Conservation (phyloP, 2,113 vertebrate genomes). For the Sorex araneus region DNA sequence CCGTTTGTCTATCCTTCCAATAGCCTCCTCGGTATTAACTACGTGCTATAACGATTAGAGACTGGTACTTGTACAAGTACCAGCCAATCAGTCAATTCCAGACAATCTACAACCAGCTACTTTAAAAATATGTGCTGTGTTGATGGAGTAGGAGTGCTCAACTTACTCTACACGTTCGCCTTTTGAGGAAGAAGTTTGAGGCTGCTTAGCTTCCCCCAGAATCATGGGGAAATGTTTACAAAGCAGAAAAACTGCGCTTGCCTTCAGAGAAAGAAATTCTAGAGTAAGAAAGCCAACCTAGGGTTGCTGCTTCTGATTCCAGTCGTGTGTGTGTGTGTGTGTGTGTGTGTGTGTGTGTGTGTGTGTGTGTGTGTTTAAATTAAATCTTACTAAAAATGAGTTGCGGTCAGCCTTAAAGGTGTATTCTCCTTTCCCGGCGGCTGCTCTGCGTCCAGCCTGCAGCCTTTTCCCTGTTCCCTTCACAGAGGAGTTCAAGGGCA, state of each 20-base stretch:
- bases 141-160: too few species aligned
- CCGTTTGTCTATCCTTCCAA: conserved; percentile 19
- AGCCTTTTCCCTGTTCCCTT: conserved; percentile 74
- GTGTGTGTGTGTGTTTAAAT: too few species aligned
- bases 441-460: conserved; percentile 72
- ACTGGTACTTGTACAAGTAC: too few species aligned
- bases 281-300: background rate
- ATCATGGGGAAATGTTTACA: conserved; percentile 67
- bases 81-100: too few species aligned
- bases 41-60: background rate
- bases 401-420: conserved; percentile 75
- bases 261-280: background rate
- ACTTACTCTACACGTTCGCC: background rate
- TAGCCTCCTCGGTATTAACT: background rate
- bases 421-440: conserved; percentile 55
- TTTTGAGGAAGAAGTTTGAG: conserved; percentile 58
- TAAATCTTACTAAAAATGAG: conserved; percentile 75
- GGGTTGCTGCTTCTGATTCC: background rate
- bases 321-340: too few species aligned
- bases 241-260: conserved; percentile 43
- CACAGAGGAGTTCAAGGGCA: conserved; percentile 81
- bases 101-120: conserved; percentile 83
- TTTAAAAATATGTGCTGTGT: conserved; percentile 72
- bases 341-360: too few species aligned
- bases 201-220: conserved; percentile 72